These are phyloP conservation scores for Apocrypta bakeri DNA, from an alignment of 1,140 invertebrate species.

Conservation along the genomic window DNA sequence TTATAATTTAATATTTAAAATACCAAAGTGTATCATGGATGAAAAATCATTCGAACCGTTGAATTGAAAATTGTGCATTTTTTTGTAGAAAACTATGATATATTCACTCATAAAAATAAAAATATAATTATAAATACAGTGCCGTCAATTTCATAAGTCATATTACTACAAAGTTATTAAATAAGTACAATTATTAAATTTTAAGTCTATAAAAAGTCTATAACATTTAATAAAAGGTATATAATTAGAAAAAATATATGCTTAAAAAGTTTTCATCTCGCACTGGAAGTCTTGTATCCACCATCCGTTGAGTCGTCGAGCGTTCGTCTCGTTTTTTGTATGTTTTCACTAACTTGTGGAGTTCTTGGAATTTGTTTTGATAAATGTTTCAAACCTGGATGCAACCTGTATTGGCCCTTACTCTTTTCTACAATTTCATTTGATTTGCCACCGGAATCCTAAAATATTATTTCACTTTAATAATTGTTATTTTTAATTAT, in stretches of 20 bases:
- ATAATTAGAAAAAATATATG: constrained; percentile 41
- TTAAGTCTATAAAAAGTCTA: constrained; percentile 40
- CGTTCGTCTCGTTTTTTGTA: constrained; percentile 5
- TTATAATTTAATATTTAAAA: constrained; percentile 56
- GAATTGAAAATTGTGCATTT: constrained; percentile 28
- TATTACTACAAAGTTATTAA: constrained; percentile 35
- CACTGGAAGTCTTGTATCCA: constrained; percentile 65
- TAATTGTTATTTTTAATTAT: not conserved
- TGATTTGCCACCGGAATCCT: constrained; percentile 52
- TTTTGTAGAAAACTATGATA: constrained; percentile 50
- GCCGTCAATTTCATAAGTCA: constrained; percentile 37
- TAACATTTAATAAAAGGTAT: constrained; percentile 35
- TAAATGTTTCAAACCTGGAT: constrained; percentile 59
- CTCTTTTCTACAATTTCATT: constrained; percentile 32
- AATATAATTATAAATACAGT: constrained; percentile 52
- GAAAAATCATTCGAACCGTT: constrained; percentile 17
- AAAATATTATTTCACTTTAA: not conserved
- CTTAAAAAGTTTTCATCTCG: constrained; percentile 56
- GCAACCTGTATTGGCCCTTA: constrained; percentile 56
- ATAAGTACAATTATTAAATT: constrained; percentile 9
- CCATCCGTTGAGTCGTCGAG: constrained; percentile 60
- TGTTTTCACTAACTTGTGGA: constrained; percentile 53
- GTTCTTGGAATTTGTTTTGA: constrained; percentile 53
- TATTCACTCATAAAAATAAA: constrained; percentile 52
- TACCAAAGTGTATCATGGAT: constrained; percentile 30